Evolutionary conservation across 2,797 vertebrate species (phyloP), one percentile per base, ranked within the genome.

Genomic region (Tachyglossus aculeatus): DNA sequence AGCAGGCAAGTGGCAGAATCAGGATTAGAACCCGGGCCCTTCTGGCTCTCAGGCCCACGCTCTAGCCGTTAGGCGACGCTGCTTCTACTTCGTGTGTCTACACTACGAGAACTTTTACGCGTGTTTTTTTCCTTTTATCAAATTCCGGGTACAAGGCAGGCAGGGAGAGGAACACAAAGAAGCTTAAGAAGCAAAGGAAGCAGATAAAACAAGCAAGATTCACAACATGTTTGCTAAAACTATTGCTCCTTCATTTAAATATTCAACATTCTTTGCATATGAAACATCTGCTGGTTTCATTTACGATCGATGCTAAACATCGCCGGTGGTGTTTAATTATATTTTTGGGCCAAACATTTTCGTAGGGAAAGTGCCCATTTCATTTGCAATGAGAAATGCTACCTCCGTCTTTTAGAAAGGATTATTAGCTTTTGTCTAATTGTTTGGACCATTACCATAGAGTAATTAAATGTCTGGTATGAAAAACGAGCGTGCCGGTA

Each of bases 291-390:
- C 13, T 33, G 21, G 2, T 63, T 36, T 19, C 2, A 33, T 32
- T 70, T 71, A 45, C 27, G 18, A 61, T 12, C 34, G 57, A 3
- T 32, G 10, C 27, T 72, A 66, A 58, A 59, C 65, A 70, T 10
- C 55, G 7, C 9, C 21, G 1, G 10, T 7, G 8, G 7, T 58
- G 3, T 57, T 81, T 57, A 66, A 32, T 65, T 50, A 67, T 36
- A 45, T 25, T 5, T 16, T 1, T 16, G 0, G 40, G 19, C 47
- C 63, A 61, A 74, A 38, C 0, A 44, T 56, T 63, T 64, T 47
- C 13, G 43, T 29, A 22, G 41, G 12, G 3, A 45, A 27, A 72
- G 57, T 21, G 1, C 2, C 5, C 1, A 14, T 14, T 56, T 72
- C 16, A 2, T 37, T 67, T 54, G 54, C 37, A 43, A 52, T 9